These are phyloP conservation scores for Harpagifer antarcticus DNA, from an alignment of 2,797 vertebrate species.

Conservation along the genomic window DNA sequence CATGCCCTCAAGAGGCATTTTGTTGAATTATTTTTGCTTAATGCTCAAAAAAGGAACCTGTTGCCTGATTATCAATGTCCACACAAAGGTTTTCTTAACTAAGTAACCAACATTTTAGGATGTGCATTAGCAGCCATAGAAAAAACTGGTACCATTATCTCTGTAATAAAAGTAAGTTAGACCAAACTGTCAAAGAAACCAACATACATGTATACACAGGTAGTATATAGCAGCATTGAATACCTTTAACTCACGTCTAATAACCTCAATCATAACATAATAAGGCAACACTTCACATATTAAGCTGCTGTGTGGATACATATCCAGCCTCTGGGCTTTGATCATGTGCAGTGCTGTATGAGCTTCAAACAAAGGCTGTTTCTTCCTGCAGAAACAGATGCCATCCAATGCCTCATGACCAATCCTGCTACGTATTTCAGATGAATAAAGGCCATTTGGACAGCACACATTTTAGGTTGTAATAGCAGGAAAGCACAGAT, in stretches of 20 bases:
- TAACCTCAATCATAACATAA: background rate
- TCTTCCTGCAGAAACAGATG: conserved; percentile 8
- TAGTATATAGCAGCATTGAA: background rate
- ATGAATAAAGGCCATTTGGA: background rate
- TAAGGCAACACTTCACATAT: conserved; percentile 1
- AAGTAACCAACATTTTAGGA: background rate
- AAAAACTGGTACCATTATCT: background rate
- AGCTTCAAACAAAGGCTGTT: conserved; percentile 30
- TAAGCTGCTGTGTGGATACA: background rate
- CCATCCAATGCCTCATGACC: conserved; percentile 19
- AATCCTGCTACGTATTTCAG: conserved; percentile 8
- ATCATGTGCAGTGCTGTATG: conserved; percentile 52
- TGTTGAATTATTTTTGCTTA: no score
- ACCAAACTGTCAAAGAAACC: background rate
- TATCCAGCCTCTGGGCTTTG: conserved; percentile 30
- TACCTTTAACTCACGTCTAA: background rate
- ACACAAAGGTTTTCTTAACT: background rate
- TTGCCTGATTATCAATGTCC: background rate
- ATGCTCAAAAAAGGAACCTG: background rate
- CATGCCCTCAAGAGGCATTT: no score
- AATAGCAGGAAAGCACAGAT: background rate
- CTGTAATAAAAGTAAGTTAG: background rate
- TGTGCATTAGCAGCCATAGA: background rate
- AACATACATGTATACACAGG: background rate
- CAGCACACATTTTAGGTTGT: background rate